A percentile compares a stretch with the other conserved stretches of the same genome.
These are phyloP conservation scores for Calonectris borealis DNA, from an alignment of 2,113 vertebrate genomes.

Conservation along the genomic window DNA sequence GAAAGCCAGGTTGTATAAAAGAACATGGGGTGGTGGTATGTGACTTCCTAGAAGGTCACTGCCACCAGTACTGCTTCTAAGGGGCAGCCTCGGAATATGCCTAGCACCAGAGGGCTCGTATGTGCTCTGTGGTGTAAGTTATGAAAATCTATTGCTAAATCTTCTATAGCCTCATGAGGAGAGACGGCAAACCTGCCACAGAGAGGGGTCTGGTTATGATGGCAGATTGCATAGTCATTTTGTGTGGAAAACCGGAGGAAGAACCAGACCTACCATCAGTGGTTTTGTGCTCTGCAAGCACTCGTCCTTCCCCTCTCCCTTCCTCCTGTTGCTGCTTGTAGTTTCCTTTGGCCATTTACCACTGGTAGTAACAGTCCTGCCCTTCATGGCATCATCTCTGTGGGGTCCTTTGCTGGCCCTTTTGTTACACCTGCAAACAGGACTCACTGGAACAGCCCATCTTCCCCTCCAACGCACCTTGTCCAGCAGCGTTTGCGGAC, in stretches of 20 bases:
- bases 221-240: background rate
- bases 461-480: background rate
- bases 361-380: background rate
- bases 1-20: background rate
- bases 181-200: background rate
- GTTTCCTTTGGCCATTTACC: background rate
- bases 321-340: background rate
- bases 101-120: rapidly evolving
- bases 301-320: background rate
- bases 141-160: background rate
- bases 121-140: background rate
- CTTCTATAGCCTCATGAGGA: background rate
- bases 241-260: background rate
- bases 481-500: background rate
- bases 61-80: background rate
- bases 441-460: background rate
- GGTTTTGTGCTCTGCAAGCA: background rate
- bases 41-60: background rate
- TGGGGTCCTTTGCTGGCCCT: background rate
- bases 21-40: rapidly evolving
- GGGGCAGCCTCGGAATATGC: background rate
- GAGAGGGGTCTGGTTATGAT: background rate
- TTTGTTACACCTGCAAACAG: background rate
- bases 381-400: background rate
- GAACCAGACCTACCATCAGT: background rate